These are phyloP conservation scores for Embiotoca jacksoni DNA, from an alignment of 2,113 vertebrate genomes.

Conservation along the genomic window DNA sequence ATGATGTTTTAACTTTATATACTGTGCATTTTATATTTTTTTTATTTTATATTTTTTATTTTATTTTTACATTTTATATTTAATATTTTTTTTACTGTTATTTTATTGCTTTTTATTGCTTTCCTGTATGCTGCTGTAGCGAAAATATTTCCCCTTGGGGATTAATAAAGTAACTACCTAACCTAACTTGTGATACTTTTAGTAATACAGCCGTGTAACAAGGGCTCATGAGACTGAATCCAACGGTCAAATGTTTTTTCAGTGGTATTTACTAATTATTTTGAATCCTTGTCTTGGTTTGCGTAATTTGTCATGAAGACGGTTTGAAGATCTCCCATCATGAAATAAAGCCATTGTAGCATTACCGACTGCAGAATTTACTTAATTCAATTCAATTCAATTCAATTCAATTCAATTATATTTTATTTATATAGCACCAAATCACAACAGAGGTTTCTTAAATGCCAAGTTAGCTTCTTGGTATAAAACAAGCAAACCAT, in stretches of 20 bases:
- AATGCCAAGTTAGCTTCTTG: neutral
- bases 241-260: neutral
- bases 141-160: too few relatives aligned
- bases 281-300: neutral
- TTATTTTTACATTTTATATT: too few relatives aligned
- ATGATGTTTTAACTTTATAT: conserved; percentile 1
- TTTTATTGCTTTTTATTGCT: too few relatives aligned
- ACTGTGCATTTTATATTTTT: too few relatives aligned
- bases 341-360: neutral
- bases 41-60: too few relatives aligned
- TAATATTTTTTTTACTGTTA: too few relatives aligned
- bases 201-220: neutral
- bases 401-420: too few relatives aligned
- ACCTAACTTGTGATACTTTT: neutral
- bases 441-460: neutral
- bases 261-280: neutral
- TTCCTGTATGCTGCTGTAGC: too few relatives aligned
- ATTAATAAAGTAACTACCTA: too few relatives aligned
- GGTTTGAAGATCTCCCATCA: conserved; percentile 1
- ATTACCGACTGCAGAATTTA: neutral
- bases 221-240: neutral
- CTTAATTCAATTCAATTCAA: neutral
- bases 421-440: too few relatives aligned
- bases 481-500: neutral
- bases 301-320: neutral